A percentile compares a stretch with the other conserved stretches of the same genome.
These are phyloP conservation scores for Sapayoa aenigma DNA, from an alignment of 2,113 vertebrate species.

Conservation along the genomic window DNA sequence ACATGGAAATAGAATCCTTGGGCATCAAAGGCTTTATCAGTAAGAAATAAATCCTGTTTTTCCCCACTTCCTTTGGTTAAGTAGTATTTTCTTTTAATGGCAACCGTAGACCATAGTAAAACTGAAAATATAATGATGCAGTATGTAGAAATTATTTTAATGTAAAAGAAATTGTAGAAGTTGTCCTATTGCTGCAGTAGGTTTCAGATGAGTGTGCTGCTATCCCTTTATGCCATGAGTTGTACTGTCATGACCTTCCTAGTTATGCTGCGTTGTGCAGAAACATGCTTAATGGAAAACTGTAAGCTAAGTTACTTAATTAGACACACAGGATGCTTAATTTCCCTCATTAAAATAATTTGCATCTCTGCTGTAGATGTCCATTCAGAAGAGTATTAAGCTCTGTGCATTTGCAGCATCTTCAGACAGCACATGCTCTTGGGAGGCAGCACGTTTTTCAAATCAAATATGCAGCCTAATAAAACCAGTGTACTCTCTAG, in stretches of 20 bases:
- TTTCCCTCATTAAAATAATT: neutral
- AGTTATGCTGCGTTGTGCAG: neutral
- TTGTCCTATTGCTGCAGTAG: neutral
- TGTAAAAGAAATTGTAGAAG: neutral
- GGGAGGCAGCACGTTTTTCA: neutral
- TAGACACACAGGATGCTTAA: neutral
- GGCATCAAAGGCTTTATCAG: conserved; percentile 99
- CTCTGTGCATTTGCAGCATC: neutral
- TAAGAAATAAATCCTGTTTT: conserved; percentile 68
- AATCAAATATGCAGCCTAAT: neutral
- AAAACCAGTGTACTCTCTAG: neutral
- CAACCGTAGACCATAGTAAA: neutral
- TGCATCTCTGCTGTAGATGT: neutral
- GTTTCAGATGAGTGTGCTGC: neutral
- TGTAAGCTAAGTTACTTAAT: neutral
- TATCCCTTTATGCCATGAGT: neutral
- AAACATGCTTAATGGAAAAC: neutral
- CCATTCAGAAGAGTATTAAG: neutral
- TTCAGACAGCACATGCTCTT: neutral
- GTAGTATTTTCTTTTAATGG: neutral
- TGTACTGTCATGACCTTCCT: neutral
- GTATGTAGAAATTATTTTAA: neutral
- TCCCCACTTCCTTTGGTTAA: neutral
- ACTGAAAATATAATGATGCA: neutral
- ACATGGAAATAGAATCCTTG: conserved; percentile 99